Evolutionary conservation across 1,140 invertebrate genomes (phyloP).

Genomic region (Radopholus similis): DNA sequence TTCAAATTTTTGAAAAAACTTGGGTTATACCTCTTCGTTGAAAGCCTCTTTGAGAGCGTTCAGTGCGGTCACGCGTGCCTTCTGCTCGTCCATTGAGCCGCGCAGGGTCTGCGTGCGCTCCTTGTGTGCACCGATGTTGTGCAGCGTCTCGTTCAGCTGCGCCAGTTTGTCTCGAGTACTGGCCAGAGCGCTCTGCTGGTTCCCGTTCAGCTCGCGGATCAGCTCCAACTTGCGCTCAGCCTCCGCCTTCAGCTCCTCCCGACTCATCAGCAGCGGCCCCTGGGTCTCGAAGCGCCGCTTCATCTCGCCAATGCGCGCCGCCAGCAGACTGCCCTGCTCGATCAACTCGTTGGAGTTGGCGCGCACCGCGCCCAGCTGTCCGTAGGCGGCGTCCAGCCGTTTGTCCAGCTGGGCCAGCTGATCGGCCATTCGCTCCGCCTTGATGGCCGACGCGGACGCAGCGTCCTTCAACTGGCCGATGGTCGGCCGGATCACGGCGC

Average conservation of each 20-base stretch:
- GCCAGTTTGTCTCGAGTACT: constrained; percentile 6
- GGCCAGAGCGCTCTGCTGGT: neutral
- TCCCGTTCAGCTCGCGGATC: constrained; percentile 15
- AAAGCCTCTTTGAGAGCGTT: neutral
- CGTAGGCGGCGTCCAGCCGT: constrained; percentile 28
- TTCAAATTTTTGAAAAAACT: too few relatives aligned
- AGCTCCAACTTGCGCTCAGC: constrained; percentile 33
- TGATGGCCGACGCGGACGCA: constrained; percentile 29
- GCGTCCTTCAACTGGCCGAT: constrained; percentile 11
- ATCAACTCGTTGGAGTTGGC: constrained; percentile 34
- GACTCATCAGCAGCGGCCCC: constrained; percentile 28
- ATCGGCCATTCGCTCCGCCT: constrained; percentile 30
- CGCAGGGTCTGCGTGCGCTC: neutral
- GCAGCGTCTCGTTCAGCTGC: neutral
- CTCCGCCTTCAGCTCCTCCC: constrained; percentile 31
- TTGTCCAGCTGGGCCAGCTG: constrained; percentile 34
- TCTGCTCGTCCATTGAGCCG: neutral
- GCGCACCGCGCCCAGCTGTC: constrained; percentile 15
- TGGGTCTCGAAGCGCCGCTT: constrained; percentile 17
- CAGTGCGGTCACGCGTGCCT: neutral
- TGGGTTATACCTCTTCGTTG: too few relatives aligned
- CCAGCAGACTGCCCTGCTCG: constrained; percentile 13
- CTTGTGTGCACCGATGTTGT: too few relatives aligned
- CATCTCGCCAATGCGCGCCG: constrained; percentile 23
- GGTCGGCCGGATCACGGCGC: neutral